Evolutionary conservation across 53 echinoderm and acorn worm species (phyloP), one percentile per base, ranked within the genome.

Genomic region (Luidia sarsii): DNA sequence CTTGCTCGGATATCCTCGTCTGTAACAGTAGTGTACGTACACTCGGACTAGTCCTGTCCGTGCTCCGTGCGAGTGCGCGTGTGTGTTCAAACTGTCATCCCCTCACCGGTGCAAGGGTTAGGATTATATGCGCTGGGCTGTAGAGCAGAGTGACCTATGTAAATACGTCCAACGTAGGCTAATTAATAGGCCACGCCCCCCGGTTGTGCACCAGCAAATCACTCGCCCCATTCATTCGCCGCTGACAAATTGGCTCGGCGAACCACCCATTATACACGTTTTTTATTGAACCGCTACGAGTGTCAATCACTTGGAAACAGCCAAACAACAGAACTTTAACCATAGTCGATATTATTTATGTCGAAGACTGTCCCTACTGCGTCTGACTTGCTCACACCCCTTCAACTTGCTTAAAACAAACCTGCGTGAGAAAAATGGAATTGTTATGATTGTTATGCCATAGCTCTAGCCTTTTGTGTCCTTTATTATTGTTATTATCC

Each of bases 181-280:
- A 91, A 91, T 91, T 91, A 83, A 79, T 87, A 83, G 72, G 91
- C 87, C 91, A 37, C 91, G 91, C 91, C 91, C 86, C 79, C 91
- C 50, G 43, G 51, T 71, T 41, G 84, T 68, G 52, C 64, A 48
- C 64, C 33, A 39, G 86, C 90, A 80, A 89, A 89, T 89, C 89
- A 89, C 19, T 55, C 51, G 16, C 75, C 36, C 70, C 71, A 39
- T 70, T 36, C 62, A 60, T 77, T 48, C 67, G 68, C 31, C 35
- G 80, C 64, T 70, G 70, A 90, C 55, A 63, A 71, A 70, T 77
- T 72, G 57, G 55, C 72, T 69, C 34, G 33, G 41, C 73, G 90
- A 85, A 90, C 90, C 90, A 90, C 90, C 90, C 83, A 89, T 89
- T 89, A n/a, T 77, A 69, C 65, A 37, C 70, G 70, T 70, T 70